Conservation (phyloP, 2,797 vertebrate genomes). For the Tenualosa ilisha region DNA sequence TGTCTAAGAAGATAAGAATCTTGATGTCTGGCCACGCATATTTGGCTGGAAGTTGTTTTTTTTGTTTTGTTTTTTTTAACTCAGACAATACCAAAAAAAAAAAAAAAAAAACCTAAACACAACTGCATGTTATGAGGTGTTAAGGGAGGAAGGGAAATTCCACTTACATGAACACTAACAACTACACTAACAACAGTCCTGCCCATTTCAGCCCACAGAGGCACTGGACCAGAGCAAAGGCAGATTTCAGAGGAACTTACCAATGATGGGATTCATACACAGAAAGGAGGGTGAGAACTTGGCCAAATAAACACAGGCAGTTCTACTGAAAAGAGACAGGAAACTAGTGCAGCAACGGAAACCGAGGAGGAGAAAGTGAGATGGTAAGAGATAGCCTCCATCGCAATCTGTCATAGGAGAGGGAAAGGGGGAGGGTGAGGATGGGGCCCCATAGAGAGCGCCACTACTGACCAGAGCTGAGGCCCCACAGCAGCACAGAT, state of each 20-base stretch:
- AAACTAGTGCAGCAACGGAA: background rate
- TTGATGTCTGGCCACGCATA: background rate
- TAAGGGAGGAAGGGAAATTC: background rate
- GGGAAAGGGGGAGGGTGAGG: background rate
- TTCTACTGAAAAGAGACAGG: background rate
- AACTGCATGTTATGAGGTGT: background rate
- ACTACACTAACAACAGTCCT: background rate
- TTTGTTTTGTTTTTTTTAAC: background rate
- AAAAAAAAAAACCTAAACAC: background rate
- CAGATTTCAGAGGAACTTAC: background rate
- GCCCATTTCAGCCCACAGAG: background rate
- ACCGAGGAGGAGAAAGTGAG: background rate
- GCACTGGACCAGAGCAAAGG: background rate
- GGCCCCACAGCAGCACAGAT: conserved; percentile 28
- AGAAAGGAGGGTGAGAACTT: background rate
- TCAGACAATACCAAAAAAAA: background rate
- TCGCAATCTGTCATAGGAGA: background rate
- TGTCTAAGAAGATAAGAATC: too few relatives aligned
- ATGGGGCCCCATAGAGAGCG: background rate
- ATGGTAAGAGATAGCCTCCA: conserved; percentile 12
- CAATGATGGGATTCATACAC: too few relatives aligned
- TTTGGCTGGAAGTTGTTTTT: background rate
- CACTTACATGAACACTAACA: background rate
- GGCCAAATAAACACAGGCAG: background rate
- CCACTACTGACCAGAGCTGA: background rate